Conservation (phyloP, 2,888 invertebrate species). For the Vanessa cardui region DNA sequence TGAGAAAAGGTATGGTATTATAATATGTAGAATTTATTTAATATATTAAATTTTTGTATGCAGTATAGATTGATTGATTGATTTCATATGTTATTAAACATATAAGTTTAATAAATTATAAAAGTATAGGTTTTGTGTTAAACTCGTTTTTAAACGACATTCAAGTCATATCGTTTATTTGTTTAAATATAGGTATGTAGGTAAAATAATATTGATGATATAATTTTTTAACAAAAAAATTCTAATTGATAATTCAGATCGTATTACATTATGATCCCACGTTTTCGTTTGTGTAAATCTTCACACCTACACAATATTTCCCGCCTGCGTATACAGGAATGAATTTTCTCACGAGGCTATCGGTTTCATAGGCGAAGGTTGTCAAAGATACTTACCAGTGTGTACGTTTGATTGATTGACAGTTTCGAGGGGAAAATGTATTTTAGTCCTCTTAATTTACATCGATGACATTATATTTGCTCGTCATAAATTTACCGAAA, state of each 20-base stretch:
- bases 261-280: slow-evolving; percentile 14
- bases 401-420: slow-evolving; percentile 16
- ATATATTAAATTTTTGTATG: too few species aligned
- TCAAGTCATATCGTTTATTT: too few species aligned
- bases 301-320: slow-evolving; percentile 16
- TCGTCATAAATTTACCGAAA: background rate
- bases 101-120: too few species aligned
- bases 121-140: too few species aligned
- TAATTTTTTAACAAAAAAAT: background rate
- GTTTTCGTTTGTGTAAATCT: slow-evolving; percentile 12
- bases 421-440: slow-evolving; percentile 6
- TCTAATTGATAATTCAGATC: background rate
- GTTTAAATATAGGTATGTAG: too few species aligned
- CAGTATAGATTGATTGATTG: too few species aligned
- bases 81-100: too few species aligned
- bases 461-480: background rate
- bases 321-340: slow-evolving; percentile 18
- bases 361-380: slow-evolving; percentile 17
- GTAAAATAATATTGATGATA: too few species aligned
- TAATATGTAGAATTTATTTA: too few species aligned
- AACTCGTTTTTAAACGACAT: too few species aligned
- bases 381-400: slow-evolving; percentile 21
- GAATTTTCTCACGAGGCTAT: slow-evolving; percentile 12
- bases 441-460: slow-evolving; percentile 1
- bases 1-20: too few species aligned